Evolutionary conservation across 2,113 vertebrate genomes (phyloP), one percentile per base, ranked within the genome.

Genomic region (Calidris pugnax): DNA sequence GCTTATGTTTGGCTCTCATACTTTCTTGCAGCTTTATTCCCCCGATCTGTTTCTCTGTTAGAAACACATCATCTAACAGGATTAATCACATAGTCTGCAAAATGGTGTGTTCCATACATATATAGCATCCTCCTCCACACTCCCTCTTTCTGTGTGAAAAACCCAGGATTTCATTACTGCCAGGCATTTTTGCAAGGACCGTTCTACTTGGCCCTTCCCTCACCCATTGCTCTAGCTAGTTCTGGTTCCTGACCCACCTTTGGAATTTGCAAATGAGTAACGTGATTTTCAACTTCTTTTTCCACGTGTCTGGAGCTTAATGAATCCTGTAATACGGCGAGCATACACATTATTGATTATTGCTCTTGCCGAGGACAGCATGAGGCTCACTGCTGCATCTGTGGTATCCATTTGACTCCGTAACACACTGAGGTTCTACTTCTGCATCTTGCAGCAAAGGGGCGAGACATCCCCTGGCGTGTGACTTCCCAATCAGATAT

Each of bases 51-150:
- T 92, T 91, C 82, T 72, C 85, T 82, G 50, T 47, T 93, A 85
- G 51, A 82, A 91, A 89, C 64, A 85, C 45, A 91, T 68, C 64
- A 79, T 68, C 35, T 93, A 92, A 79, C 55, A 91, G 64, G 74
- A 96, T 82, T 94, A 96, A 96, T 94, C 89, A 89, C 60, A 60
- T 0, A 66, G 59, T 66, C 67, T 93, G 93, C 95, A 88, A 91
- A 93, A 83, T 33, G 57, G 66, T 94, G 71, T 76, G 67, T 73
- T 93, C 35, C 69, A 64, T 68, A 78, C 41, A 43, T 60, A 85
- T 39, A 92, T 45, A 90, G 73, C 62, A 93, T 79, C 85, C 75
- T 91, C 87, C 78, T 93, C 55, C 88, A 88, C 51, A 83, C 53
- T 72, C 33, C 56, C 59, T 85, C 56, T 50, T 82, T 69, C 47